A percentile compares a stretch with the other conserved stretches of the same genome.
These are phyloP conservation scores for Ascaphus truei DNA, from an alignment of 2,113 vertebrate species.

Conservation along the genomic window DNA sequence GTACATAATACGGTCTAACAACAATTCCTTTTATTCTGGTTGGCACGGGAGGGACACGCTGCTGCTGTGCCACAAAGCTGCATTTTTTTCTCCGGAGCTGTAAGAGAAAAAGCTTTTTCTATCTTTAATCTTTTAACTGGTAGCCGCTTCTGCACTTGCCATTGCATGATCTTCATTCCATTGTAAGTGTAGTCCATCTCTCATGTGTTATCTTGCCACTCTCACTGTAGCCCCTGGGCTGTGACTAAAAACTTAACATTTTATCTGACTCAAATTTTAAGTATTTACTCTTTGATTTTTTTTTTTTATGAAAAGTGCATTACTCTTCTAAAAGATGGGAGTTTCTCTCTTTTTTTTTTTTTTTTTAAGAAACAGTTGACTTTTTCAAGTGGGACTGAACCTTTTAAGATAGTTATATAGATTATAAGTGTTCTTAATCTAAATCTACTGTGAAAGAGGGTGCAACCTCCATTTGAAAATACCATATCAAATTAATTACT, in stretches of 20 bases:
- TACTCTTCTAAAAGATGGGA: too few relatives aligned
- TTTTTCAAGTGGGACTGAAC: neutral
- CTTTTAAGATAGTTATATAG: neutral
- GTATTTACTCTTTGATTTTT: neutral
- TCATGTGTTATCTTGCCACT: slow-evolving; percentile 25
- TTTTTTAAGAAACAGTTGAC: too few relatives aligned
- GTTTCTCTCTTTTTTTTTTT: too few relatives aligned
- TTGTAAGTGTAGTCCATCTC: slow-evolving; percentile 24
- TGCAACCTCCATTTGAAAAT: neutral
- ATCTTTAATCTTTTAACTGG: slow-evolving; percentile 8
- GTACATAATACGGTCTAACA: slow-evolving; percentile 21
- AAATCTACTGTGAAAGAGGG: neutral
- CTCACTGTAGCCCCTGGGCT: slow-evolving; percentile 20
- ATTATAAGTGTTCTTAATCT: neutral
- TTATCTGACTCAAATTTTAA: too few relatives aligned
- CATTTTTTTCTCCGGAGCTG: slow-evolving; percentile 34
- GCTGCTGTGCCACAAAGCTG: slow-evolving; percentile 34
- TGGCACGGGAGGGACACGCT: slow-evolving; percentile 34
- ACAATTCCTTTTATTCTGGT: slow-evolving; percentile 35
- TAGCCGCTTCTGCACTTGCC: slow-evolving; percentile 26
- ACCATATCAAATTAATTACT: neutral
- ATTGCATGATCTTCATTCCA: slow-evolving; percentile 32
- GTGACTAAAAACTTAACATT: neutral
- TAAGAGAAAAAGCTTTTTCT: slow-evolving; percentile 26
- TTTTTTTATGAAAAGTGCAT: neutral